Evolutionary conservation across 2,113 vertebrate genomes (phyloP).

Genomic region (Gallinago media): DNA sequence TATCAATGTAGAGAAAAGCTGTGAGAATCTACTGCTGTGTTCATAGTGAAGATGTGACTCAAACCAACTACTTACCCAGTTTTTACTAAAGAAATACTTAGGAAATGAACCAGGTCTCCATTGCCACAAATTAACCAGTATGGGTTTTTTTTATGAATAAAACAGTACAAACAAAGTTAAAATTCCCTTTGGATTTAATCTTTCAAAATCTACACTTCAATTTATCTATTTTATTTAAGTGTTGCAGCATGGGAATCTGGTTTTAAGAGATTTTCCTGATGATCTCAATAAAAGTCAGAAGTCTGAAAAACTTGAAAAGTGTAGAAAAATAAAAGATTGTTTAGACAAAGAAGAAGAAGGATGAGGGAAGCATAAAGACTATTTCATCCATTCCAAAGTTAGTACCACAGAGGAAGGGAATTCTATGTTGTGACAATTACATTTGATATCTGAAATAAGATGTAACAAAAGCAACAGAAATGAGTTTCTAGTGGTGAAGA

Average conservation of each 20-base stretch:
- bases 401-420: neutral
- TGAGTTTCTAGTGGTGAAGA: neutral
- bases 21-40: neutral
- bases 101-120: neutral
- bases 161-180: neutral
- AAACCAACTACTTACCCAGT: accelerated
- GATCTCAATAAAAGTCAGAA: neutral
- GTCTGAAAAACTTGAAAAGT: neutral
- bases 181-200: accelerated
- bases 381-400: neutral
- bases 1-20: neutral
- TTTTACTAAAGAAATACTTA: neutral
- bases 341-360: neutral
- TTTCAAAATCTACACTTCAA: neutral
- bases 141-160: neutral
- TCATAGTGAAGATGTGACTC: neutral
- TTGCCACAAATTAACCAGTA: neutral
- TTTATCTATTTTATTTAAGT: neutral
- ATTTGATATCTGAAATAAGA: neutral
- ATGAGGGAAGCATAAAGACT: neutral
- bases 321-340: neutral
- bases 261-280: neutral
- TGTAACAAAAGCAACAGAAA: neutral
- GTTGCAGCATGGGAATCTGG: neutral
- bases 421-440: neutral